phyloP scores from a whole-genome alignment of 2,797 vertebrate species.

The Hemitrygon akajei region DNA sequence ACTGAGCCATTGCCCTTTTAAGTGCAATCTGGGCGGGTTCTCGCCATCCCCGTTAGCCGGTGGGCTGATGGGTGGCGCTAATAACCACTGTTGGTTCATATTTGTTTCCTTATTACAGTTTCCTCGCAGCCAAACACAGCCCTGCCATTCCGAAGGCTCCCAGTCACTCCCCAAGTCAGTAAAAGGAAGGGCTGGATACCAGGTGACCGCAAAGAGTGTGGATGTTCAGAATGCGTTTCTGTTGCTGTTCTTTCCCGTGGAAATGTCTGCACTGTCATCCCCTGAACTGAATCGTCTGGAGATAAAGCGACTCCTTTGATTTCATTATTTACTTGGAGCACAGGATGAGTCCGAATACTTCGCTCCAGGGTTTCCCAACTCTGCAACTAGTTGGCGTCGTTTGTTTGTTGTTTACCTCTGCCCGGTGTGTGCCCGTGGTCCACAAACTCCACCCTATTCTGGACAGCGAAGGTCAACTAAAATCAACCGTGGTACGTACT shows the following conservation, averaged over 20 bases:
- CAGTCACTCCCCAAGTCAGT: background rate
- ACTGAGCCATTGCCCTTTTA: slow-evolving; percentile 11
- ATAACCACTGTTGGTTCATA: background rate
- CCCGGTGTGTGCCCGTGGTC: background rate
- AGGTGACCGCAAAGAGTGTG: background rate
- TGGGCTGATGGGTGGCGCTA: slow-evolving; percentile 12
- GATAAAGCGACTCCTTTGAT: background rate
- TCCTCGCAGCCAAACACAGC: slow-evolving; percentile 14
- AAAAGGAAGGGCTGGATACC: background rate
- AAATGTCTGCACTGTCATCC: background rate
- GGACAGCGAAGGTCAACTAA: background rate
- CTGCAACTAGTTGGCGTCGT: background rate
- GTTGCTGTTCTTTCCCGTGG: background rate
- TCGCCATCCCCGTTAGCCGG: background rate
- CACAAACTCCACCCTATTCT: background rate
- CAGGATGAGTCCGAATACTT: background rate
- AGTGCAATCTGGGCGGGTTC: background rate
- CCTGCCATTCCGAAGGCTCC: background rate
- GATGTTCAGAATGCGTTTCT: background rate
- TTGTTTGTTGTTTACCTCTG: background rate
- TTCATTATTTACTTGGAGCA: background rate
- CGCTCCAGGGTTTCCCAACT: too few species aligned
- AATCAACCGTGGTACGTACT: background rate
- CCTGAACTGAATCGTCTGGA: background rate
- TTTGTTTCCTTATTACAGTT: background rate